Evolutionary conservation across 2,797 vertebrate genomes (phyloP).

Genomic region (Tapera naevia): DNA sequence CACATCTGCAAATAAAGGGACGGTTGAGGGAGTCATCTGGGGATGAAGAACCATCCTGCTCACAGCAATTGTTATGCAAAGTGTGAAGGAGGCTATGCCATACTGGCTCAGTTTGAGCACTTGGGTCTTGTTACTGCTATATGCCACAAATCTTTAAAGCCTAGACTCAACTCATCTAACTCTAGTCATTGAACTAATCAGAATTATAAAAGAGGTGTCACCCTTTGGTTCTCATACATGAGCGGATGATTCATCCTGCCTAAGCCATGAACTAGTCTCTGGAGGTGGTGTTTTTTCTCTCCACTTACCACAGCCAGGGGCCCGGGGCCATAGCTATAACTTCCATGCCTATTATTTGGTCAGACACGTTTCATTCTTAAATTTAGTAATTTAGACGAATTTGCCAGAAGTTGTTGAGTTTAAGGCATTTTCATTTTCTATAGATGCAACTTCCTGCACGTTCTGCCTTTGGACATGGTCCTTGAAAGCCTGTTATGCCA

Average conservation of each 20-base stretch:
- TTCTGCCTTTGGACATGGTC: neutral
- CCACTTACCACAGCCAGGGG: neutral
- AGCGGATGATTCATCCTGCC: neutral
- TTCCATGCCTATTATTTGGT: neutral
- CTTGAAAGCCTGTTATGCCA: neutral
- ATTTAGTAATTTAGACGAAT: neutral
- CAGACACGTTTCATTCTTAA: neutral
- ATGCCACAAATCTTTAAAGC: neutral
- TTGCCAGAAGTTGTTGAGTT: neutral
- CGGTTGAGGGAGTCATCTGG: neutral
- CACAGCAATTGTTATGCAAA: neutral
- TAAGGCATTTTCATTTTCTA: neutral
- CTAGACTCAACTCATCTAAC: neutral
- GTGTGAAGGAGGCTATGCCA: neutral
- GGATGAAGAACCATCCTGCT: neutral
- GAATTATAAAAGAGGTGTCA: neutral
- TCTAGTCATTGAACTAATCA: neutral
- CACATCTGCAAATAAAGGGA: neutral
- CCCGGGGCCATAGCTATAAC: neutral
- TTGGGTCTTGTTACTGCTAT: neutral
- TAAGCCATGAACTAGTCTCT: neutral
- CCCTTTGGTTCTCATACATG: neutral
- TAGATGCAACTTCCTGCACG: neutral
- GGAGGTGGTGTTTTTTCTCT: neutral
- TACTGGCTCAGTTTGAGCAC: neutral